A percentile compares a stretch with the other conserved stretches of the same genome.
phyloP scores from a whole-genome alignment of 2,797 vertebrate species.

The Sparus aurata region DNA sequence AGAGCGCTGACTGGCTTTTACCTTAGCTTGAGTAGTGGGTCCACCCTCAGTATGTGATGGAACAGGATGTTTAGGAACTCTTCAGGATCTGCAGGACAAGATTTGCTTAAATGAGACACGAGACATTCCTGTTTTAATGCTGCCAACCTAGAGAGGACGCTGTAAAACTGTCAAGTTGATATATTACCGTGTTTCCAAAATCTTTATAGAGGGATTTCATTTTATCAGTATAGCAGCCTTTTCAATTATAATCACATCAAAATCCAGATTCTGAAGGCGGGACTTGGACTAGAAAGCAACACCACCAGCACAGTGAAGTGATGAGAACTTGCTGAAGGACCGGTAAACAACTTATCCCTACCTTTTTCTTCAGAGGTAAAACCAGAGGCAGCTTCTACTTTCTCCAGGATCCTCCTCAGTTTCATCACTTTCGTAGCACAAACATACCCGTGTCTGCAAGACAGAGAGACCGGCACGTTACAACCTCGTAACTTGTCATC shows the following conservation, averaged over 20 bases:
- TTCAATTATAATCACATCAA: background rate
- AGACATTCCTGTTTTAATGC: background rate
- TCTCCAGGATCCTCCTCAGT: conserved; percentile 96
- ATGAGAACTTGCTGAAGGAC: background rate
- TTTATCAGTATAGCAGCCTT: background rate
- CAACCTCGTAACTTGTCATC: background rate
- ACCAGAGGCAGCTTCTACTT: conserved; percentile 97
- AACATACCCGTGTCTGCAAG: conserved; percentile 94
- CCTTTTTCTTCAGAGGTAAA: conserved; percentile 99
- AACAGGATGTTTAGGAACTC: conserved; percentile 99
- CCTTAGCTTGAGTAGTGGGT: conserved; percentile 97
- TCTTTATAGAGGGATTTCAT: background rate
- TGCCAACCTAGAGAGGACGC: background rate
- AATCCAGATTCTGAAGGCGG: background rate
- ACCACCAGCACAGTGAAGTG: too few species aligned
- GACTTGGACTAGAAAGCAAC: background rate
- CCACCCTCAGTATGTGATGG: conserved; percentile 97
- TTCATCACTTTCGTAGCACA: conserved; percentile 99
- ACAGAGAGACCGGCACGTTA: conserved; percentile 17
- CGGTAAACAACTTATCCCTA: conserved; percentile 48
- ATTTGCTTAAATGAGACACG: conserved; percentile 15
- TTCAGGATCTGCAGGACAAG: conserved; percentile 90
- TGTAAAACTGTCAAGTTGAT: background rate
- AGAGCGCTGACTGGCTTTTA: conserved; percentile 66
- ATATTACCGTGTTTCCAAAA: background rate